phyloP scores from a whole-genome alignment of 2,113 vertebrate genomes.

The Brachionichthys hirsutus region DNA sequence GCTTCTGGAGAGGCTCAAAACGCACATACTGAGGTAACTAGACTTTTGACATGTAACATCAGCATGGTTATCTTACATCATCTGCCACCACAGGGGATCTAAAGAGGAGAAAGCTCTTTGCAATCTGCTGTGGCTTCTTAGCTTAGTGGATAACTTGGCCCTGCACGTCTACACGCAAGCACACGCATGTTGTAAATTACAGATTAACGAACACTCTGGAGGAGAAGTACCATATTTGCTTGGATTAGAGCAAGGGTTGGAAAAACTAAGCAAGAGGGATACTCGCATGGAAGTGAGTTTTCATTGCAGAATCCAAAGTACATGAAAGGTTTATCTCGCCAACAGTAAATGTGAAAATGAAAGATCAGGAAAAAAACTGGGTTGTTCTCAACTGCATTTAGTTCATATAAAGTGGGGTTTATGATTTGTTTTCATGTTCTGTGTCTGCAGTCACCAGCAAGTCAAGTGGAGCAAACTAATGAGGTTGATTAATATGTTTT shows the following conservation, averaged over 20 bases:
- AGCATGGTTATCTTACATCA: slow-evolving; percentile 8
- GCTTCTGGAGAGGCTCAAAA: too few relatives aligned
- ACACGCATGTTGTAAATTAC: slow-evolving; percentile 13
- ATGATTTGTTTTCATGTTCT: background rate
- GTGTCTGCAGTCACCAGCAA: background rate
- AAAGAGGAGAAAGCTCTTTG: slow-evolving; percentile 24
- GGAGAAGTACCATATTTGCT: slow-evolving; percentile 14
- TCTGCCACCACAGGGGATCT: slow-evolving; percentile 17
- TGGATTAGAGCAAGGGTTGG: slow-evolving; percentile 16
- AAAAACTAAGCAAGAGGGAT: slow-evolving; percentile 24
- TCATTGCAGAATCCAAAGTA: background rate
- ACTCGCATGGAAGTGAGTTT: background rate
- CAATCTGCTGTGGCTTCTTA: slow-evolving; percentile 50
- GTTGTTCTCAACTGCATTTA: background rate
- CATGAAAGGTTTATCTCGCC: slow-evolving; percentile 1
- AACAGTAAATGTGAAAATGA: background rate
- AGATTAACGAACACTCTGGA: slow-evolving; percentile 46
- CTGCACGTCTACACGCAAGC: slow-evolving; percentile 8
- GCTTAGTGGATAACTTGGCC: slow-evolving; percentile 35
- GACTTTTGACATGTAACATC: background rate
- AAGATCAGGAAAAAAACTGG: background rate
- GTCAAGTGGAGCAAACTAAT: background rate
- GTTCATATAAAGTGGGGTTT: background rate
- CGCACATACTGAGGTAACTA: too few relatives aligned
- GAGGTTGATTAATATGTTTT: background rate